Evolutionary conservation across 2,113 vertebrate genomes (phyloP).

Genomic region (Scolopax mira): DNA sequence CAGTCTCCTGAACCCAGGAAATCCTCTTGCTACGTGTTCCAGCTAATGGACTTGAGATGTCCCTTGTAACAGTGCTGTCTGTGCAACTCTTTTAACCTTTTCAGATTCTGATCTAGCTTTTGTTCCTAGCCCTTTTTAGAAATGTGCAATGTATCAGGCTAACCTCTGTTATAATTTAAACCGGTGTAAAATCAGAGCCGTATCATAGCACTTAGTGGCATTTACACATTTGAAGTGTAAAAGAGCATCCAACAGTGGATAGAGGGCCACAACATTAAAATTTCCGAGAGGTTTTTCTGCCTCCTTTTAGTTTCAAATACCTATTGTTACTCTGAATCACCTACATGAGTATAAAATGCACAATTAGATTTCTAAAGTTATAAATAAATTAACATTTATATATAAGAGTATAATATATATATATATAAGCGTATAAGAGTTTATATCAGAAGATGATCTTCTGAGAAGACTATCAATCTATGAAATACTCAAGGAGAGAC

Average conservation of each 20-base stretch:
- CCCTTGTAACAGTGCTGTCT: conserved; percentile 11
- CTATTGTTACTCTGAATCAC: background rate
- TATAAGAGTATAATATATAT: no score
- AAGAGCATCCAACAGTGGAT: background rate
- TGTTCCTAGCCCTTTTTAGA: conserved; percentile 19
- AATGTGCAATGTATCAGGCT: background rate
- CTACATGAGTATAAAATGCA: background rate
- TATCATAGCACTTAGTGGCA: background rate
- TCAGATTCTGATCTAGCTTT: conserved; percentile 37
- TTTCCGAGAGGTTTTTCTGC: background rate
- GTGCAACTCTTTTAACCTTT: conserved; percentile 44
- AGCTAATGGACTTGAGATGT: conserved; percentile 18
- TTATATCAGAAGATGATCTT: background rate
- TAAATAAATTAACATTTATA: conserved; percentile 3
- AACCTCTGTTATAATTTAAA: conserved; percentile 33
- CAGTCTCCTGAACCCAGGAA: conserved; percentile 12
- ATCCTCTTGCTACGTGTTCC: conserved; percentile 2
- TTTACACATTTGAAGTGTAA: conserved; percentile 26
- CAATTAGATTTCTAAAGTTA: background rate
- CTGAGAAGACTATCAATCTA: background rate
- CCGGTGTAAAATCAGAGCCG: background rate
- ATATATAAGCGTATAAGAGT: background rate
- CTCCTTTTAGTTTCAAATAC: background rate
- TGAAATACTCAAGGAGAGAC: background rate
- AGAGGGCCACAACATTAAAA: background rate